Evolutionary conservation across 2,113 vertebrate genomes (phyloP).

Genomic region (Pao palembangensis): DNA sequence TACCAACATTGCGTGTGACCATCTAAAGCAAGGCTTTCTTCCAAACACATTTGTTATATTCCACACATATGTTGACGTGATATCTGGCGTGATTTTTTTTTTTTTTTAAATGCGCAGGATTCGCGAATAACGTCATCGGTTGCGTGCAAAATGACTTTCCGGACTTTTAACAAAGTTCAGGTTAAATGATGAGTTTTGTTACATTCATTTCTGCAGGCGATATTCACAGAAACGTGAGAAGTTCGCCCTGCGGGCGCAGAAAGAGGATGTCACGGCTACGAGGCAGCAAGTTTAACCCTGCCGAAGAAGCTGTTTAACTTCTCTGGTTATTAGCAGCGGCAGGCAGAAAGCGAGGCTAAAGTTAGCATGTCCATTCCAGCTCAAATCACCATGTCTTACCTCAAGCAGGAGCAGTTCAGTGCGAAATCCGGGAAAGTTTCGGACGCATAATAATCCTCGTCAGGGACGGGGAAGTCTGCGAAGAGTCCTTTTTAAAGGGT

Average conservation of each 20-base stretch:
- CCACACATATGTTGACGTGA: too few relatives aligned
- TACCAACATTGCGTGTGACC: not conserved
- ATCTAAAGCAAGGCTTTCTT: too few relatives aligned
- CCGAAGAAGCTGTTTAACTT: conserved; percentile 27
- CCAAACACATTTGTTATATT: too few relatives aligned
- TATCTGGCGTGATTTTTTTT: too few relatives aligned
- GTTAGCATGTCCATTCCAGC: not conserved
- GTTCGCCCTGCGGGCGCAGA: conserved; percentile 17
- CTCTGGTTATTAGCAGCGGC: not conserved
- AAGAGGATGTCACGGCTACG: conserved; percentile 54
- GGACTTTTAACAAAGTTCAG: too few relatives aligned
- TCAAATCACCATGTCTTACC: conserved; percentile 42
- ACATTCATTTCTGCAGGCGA: conserved; percentile 11
- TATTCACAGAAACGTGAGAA: conserved; percentile 48
- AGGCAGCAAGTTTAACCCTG: conserved; percentile 50
- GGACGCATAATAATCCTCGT: conserved; percentile 56
- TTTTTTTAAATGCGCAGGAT: too few relatives aligned
- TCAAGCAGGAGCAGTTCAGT: conserved; percentile 45
- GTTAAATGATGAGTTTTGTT: not conserved
- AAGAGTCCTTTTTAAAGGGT: not conserved
- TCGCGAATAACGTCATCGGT: too few relatives aligned
- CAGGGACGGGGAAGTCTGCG: not conserved
- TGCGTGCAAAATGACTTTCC: too few relatives aligned
- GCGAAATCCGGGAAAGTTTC: conserved; percentile 28
- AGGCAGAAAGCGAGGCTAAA: not conserved